Evolutionary conservation across 2,888 invertebrate species (phyloP).

Genomic region (Rotaria sp.): DNA sequence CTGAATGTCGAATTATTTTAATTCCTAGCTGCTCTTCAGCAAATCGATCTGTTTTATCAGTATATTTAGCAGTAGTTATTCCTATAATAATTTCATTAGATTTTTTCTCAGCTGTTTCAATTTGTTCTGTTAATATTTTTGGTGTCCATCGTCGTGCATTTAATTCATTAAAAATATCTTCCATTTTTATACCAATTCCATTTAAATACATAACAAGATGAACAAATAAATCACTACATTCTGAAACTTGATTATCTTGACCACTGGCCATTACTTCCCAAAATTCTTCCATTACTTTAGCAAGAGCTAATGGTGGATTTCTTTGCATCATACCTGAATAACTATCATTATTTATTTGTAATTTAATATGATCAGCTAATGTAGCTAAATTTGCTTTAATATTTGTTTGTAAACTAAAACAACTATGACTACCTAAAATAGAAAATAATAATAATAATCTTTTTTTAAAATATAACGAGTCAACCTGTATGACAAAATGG

Average conservation of each 20-base stretch:
- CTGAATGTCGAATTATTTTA: neutral
- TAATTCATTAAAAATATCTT: neutral
- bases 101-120: neutral
- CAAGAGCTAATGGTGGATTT: too few relatives aligned
- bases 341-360: too few relatives aligned
- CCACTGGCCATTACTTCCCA: too few relatives aligned
- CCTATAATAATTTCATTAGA: neutral
- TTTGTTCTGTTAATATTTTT: neutral
- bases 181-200: neutral
- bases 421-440: neutral
- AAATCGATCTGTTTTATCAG: neutral
- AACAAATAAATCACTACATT: too few relatives aligned
- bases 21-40: neutral
- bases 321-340: too few relatives aligned
- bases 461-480: neutral
- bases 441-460: neutral
- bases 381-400: neutral
- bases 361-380: too few relatives aligned
- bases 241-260: too few relatives aligned
- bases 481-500: neutral
- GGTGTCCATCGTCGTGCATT: neutral
- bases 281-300: too few relatives aligned
- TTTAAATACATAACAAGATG: conserved; percentile 4
- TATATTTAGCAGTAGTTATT: neutral
- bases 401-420: neutral